phyloP scores from a whole-genome alignment of 2,797 vertebrate species.

The Liasis olivaceus region DNA sequence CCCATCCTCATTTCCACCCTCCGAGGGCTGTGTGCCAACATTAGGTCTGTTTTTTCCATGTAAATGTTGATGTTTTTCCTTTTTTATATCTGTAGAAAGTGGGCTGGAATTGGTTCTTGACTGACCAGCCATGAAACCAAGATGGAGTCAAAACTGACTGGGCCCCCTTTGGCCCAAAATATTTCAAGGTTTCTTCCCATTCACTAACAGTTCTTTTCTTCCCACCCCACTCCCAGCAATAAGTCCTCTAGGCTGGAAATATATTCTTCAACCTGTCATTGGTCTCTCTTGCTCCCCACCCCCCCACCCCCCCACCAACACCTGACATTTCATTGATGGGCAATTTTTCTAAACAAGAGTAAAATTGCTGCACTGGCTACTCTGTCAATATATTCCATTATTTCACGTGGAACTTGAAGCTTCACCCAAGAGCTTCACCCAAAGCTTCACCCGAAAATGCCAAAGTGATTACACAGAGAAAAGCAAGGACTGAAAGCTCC shows the following conservation, averaged over 20 bases:
- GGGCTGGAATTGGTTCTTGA: background rate
- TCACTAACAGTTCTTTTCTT: conserved; percentile 48
- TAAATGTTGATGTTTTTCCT: background rate
- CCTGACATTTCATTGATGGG: conserved; percentile 68
- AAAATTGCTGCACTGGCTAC: conserved; percentile 66
- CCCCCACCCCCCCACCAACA: conserved; percentile 32
- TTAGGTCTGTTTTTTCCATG: background rate
- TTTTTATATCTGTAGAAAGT: background rate
- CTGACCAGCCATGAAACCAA: background rate
- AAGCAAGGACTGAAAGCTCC: conserved; percentile 64
- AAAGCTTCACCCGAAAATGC: conserved; percentile 61
- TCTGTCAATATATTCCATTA: conserved; percentile 74
- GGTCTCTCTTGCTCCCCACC: conserved; percentile 18
- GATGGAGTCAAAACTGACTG: too few species aligned
- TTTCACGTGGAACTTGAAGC: conserved; percentile 64
- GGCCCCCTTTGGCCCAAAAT: background rate
- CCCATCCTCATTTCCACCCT: background rate
- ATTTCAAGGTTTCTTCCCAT: conserved; percentile 14
- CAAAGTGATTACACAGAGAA: conserved; percentile 66
- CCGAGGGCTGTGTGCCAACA: background rate
- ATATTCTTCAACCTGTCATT: conserved; percentile 60
- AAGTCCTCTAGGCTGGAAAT: conserved; percentile 55
- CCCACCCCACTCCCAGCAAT: conserved; percentile 31
- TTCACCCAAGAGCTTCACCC: conserved; percentile 56
- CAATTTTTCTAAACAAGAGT: conserved; percentile 72